Percentiles rank a stretch among this genome's conserved stretches.
These are phyloP conservation scores for Mustela erminea DNA, from an alignment of 2,797 vertebrate species.

Conservation along the genomic window DNA sequence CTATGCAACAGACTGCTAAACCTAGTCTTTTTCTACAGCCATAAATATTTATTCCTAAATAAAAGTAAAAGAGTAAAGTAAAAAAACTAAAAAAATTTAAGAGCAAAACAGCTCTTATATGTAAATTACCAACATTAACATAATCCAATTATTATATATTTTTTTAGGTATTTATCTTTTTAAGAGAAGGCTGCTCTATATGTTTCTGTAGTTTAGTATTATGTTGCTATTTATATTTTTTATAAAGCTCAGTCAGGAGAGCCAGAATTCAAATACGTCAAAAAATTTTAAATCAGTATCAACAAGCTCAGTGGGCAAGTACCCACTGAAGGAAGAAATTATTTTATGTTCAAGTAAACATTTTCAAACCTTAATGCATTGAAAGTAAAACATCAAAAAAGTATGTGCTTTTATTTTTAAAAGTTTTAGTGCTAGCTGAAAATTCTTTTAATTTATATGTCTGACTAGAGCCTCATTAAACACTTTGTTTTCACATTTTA, in stretches of 20 bases:
- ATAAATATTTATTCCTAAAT: slow-evolving; percentile 31
- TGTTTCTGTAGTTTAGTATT: slow-evolving; percentile 47
- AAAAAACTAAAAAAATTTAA: neutral
- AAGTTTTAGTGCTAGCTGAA: slow-evolving; percentile 42
- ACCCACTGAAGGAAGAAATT: neutral
- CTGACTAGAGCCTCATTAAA: slow-evolving; percentile 13
- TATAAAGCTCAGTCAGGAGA: slow-evolving; percentile 24
- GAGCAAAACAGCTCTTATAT: neutral
- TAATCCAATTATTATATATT: neutral
- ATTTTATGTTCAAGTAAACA: neutral
- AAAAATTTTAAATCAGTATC: neutral
- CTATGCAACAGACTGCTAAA: neutral
- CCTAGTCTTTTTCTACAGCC: neutral
- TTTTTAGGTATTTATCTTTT: slow-evolving; percentile 34
- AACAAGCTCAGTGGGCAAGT: neutral
- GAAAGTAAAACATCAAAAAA: slow-evolving; percentile 43
- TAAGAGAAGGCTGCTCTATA: neutral
- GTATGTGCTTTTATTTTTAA: neutral
- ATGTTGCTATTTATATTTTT: slow-evolving; percentile 2
- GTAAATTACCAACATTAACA: slow-evolving; percentile 52
- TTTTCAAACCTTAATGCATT: neutral
- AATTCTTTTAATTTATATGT: neutral
- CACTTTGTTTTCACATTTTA: neutral
- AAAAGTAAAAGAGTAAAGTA: neutral
- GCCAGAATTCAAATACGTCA: slow-evolving; percentile 13